A percentile compares a stretch with the other conserved stretches of the same genome.
Evolutionary conservation across 2,113 vertebrate species (phyloP).

Genomic region (Rhea americana): DNA sequence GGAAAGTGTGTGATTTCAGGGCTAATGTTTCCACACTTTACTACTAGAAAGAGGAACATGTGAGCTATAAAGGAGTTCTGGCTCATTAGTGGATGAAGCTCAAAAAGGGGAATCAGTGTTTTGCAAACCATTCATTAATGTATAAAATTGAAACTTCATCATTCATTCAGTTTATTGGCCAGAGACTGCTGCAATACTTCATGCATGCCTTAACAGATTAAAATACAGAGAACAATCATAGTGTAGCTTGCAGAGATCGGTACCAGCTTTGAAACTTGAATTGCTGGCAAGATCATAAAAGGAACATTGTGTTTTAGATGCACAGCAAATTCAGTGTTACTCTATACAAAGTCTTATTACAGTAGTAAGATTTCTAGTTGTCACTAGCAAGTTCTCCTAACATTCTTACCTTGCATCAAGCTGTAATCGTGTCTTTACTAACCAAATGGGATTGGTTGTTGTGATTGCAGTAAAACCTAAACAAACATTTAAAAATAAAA

Average conservation of each 20-base stretch:
- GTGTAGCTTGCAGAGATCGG: background rate
- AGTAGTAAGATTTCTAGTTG: background rate
- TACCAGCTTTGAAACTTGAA: background rate
- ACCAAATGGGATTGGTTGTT: conserved; percentile 98
- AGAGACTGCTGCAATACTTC: background rate
- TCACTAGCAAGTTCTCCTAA: background rate
- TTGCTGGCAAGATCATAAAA: background rate
- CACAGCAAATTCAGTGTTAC: background rate
- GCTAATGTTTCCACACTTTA: background rate
- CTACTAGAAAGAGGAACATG: background rate
- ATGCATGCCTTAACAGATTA: background rate
- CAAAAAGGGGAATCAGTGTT: background rate
- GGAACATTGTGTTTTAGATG: background rate
- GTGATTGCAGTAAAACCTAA: conserved; percentile 98
- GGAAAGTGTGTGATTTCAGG: background rate
- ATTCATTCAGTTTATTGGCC: background rate
- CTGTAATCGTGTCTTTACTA: conserved; percentile 96
- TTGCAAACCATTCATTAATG: background rate
- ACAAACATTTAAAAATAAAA: conserved; percentile 74
- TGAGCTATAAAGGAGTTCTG: background rate
- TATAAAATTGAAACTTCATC: background rate
- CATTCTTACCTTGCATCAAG: conserved; percentile 91
- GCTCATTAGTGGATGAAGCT: background rate
- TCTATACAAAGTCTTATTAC: background rate
- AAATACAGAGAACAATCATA: background rate